Evolutionary conservation across 2,113 vertebrate genomes (phyloP).

Genomic region (Psammodynastes pulverulentus): DNA sequence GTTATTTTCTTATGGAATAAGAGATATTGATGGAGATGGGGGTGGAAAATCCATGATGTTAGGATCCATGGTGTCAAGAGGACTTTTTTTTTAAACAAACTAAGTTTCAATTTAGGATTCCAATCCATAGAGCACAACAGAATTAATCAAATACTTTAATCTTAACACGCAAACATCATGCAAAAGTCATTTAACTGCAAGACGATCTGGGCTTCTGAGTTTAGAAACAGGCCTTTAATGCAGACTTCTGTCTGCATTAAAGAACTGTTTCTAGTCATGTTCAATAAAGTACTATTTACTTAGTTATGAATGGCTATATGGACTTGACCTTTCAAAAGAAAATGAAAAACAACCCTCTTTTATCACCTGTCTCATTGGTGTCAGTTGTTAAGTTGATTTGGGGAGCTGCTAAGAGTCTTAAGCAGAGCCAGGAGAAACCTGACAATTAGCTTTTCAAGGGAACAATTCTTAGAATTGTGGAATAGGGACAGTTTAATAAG

Average conservation of each 20-base stretch:
- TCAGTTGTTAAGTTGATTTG: constrained; percentile 30
- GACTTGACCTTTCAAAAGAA: constrained; percentile 42
- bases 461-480: not conserved
- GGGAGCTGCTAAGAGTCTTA: not conserved
- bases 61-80: not conserved
- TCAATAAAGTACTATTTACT: constrained; percentile 53
- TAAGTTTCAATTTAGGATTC: not conserved
- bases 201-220: not conserved
- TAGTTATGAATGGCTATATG: constrained; percentile 50
- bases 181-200: not conserved
- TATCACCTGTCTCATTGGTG: constrained; percentile 40
- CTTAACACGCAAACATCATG: not conserved
- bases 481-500: constrained; percentile 23
- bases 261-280: not conserved
- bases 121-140: not conserved
- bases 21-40: not conserved
- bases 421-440: constrained; percentile 32
- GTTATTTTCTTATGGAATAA: not conserved
- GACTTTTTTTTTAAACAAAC: not conserved
- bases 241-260: not conserved
- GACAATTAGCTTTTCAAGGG: constrained; percentile 51
- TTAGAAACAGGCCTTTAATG: constrained; percentile 8
- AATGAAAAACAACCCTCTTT: constrained; percentile 45
- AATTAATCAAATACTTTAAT: not conserved
- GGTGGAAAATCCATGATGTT: not conserved